phyloP scores from a whole-genome alignment of 2,888 invertebrate species.

The Scaptomyza caliginosa region DNA sequence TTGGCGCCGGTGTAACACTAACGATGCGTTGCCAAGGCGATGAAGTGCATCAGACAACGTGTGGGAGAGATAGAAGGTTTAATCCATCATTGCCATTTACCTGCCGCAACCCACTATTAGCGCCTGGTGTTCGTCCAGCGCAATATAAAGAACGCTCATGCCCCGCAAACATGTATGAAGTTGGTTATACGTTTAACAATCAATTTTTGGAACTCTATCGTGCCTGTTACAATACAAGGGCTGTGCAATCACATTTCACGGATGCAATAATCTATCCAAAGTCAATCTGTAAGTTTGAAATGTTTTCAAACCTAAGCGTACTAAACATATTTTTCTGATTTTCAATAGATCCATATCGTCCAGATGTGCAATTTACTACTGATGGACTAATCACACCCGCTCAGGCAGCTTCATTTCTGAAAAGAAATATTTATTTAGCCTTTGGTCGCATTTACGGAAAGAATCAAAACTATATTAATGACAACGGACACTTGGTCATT shows the following conservation, averaged over 20 bases:
- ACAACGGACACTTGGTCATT: constrained; percentile 45
- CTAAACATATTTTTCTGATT: neutral
- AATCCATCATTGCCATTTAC: neutral
- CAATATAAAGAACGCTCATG: constrained; percentile 16
- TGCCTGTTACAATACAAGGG: constrained; percentile 9
- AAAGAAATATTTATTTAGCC: neutral
- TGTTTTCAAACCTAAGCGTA: neutral
- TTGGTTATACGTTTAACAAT: constrained; percentile 30
- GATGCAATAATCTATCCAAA: constrained; percentile 3
- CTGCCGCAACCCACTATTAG: neutral
- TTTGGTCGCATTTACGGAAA: neutral
- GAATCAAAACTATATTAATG: neutral
- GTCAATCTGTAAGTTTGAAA: neutral
- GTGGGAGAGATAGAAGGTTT: constrained; percentile 1
- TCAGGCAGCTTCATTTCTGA: neutral
- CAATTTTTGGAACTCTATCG: constrained; percentile 32
- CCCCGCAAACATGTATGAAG: constrained; percentile 25
- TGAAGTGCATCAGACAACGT: constrained; percentile 2
- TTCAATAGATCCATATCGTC: constrained; percentile 1
- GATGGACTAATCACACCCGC: constrained; percentile 1
- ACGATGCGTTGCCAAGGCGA: constrained; percentile 8
- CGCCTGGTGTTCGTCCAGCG: neutral
- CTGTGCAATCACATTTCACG: neutral
- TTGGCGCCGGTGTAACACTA: constrained; percentile 2
- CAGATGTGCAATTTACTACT: neutral